Evolutionary conservation across 2,888 invertebrate species (phyloP), one percentile per base, ranked within the genome.

Genomic region (Drosophila paranaensis): DNA sequence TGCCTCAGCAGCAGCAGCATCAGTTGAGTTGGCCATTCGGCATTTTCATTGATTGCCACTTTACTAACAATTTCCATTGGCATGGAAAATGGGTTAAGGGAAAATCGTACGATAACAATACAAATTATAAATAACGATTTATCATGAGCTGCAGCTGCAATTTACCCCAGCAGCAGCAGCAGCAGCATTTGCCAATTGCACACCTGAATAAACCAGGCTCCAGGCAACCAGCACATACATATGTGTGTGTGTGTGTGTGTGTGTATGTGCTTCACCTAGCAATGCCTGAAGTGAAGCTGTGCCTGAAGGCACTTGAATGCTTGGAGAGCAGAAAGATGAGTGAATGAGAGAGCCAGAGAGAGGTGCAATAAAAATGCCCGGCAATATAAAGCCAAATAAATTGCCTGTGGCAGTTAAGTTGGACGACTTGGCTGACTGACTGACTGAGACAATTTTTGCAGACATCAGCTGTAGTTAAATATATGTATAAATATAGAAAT

Each of bases 51-150:
- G 71, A 86, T 83, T 77, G 71, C 71, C 81, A 77, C 74, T 81
- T 63, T 45, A 57, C 60, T 30, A 68, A 67, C 81, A 65, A 73
- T 73, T 62, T 64, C 16, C 53, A 42, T 50, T 68, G 45, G 39
- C 39, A 55, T 61, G 67, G 39, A 56, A 25, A 57, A 60, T 60
- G 56, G 50, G 45, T 14, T 45, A 68, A 71, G 60, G 61, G 61
- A 65, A 76, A 72, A 70, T 66, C 64, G 50, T 56, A 61, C 87
- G 79, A 71, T 77, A 84, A 85, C 82, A 84, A 85, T 79, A 82
- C 76, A 84, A 84, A 89, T 89, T 89, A 84, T 84, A 84, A 82
- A 84, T 89, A 87, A 88, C 89, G 77, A 89, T 88, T 88, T 89
- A 84, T 89, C 85, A 84, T 74, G 79, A 78, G 68, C 72, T 79